These are phyloP conservation scores for Gymnocheta viridis DNA, from an alignment of 2,888 invertebrate genomes.

Conservation along the genomic window DNA sequence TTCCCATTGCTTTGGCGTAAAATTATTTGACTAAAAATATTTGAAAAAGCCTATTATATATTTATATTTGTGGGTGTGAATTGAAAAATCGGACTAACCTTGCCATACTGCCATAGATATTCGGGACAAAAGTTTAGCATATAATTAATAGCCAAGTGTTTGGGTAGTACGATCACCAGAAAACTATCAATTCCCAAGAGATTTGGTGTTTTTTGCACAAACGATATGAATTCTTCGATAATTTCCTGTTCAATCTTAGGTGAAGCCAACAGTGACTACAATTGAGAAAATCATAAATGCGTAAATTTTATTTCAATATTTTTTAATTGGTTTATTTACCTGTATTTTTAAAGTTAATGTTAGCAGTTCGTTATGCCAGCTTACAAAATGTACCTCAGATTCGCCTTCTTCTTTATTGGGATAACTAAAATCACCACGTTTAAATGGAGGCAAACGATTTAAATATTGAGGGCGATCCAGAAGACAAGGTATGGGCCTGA, in stretches of 20 bases:
- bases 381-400: conserved; percentile 77
- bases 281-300: background rate
- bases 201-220: conserved; percentile 84
- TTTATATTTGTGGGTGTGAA: background rate
- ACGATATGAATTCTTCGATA: conserved; percentile 85
- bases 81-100: conserved; percentile 81
- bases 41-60: background rate
- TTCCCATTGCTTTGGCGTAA: conserved; percentile 81
- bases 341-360: conserved; percentile 79
- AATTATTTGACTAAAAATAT: conserved; percentile 77
- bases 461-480: conserved; percentile 79
- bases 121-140: conserved; percentile 85
- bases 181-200: conserved; percentile 84
- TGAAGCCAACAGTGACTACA: conserved; percentile 83
- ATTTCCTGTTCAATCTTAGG: conserved; percentile 82
- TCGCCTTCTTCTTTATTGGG: conserved; percentile 79
- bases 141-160: conserved; percentile 83
- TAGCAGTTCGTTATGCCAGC: conserved; percentile 79
- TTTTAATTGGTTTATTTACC: conserved; percentile 61
- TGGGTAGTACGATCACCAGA: conserved; percentile 82
- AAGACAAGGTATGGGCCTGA: conserved; percentile 79
- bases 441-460: conserved; percentile 80
- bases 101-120: conserved; percentile 85
- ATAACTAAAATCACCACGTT: conserved; percentile 77
- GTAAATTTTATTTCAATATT: background rate